phyloP scores from a whole-genome alignment of 2,888 invertebrate genomes.

The Melieria crassipennis region DNA sequence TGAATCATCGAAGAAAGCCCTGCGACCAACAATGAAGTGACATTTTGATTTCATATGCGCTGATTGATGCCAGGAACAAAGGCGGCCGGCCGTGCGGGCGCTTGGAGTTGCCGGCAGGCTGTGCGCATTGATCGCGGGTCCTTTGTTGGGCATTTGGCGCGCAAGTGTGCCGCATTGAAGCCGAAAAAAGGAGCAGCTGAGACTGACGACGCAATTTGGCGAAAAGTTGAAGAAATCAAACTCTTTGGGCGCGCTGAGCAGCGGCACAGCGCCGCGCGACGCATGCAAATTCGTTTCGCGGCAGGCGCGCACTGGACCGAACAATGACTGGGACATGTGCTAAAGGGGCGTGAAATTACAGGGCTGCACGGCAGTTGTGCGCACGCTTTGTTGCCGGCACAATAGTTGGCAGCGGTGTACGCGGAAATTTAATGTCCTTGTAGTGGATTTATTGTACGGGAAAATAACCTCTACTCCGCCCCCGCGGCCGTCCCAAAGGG shows the following conservation, averaged over 20 bases:
- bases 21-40: slow-evolving; percentile 42
- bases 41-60: slow-evolving; percentile 59
- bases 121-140: too few species aligned
- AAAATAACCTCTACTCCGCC: background rate
- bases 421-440: slow-evolving; percentile 28
- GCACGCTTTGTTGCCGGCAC: slow-evolving; percentile 13
- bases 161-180: slow-evolving; percentile 17
- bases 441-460: slow-evolving; percentile 22
- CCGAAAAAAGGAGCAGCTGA: slow-evolving; percentile 16
- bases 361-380: slow-evolving; percentile 4
- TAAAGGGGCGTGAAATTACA: slow-evolving; percentile 41
- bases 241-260: background rate
- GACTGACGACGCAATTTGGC: slow-evolving; percentile 34
- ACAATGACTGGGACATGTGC: slow-evolving; percentile 32
- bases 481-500: slow-evolving; percentile 19
- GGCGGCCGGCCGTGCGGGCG: too few species aligned
- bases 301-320: background rate
- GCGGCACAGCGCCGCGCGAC: background rate
- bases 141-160: too few species aligned
- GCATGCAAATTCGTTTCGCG: background rate
- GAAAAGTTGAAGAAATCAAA: slow-evolving; percentile 40
- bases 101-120: too few species aligned
- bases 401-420: slow-evolving; percentile 24
- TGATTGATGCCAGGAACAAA: slow-evolving; percentile 52
- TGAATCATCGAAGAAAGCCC: background rate